These are phyloP conservation scores for Noctuana brunneofusca DNA, from an alignment of 2,888 invertebrate species.

Conservation along the genomic window DNA sequence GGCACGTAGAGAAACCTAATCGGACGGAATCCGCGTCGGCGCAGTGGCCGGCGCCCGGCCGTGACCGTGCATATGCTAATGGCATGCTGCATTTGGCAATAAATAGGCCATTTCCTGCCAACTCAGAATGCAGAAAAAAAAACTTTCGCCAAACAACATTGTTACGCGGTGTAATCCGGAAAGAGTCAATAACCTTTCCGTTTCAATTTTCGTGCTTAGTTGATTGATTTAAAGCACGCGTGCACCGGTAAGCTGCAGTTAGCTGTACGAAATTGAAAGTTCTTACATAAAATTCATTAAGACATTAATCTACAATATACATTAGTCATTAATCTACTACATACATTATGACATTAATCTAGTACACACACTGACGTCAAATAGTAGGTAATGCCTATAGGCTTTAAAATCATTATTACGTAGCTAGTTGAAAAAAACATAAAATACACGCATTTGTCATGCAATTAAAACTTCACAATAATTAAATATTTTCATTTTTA, in stretches of 20 bases:
- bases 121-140: conserved; percentile 58
- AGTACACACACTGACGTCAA: not conserved
- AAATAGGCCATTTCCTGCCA: conserved; percentile 67
- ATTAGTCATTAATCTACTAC: not conserved
- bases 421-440: too few relatives aligned
- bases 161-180: conserved; percentile 26
- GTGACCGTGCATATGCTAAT: conserved; percentile 66
- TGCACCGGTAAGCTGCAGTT: not conserved
- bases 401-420: too few relatives aligned
- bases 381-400: too few relatives aligned
- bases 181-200: conserved; percentile 26
- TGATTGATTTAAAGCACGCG: conserved; percentile 13
- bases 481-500: too few relatives aligned
- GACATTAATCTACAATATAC: not conserved
- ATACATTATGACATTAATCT: not conserved
- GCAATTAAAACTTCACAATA: too few relatives aligned
- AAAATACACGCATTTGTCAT: too few relatives aligned
- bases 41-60: conserved; percentile 44
- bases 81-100: conserved; percentile 55
- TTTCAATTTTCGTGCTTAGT: conserved; percentile 18
- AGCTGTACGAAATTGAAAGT: conserved; percentile 10
- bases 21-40: conserved; percentile 40
- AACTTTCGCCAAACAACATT: conserved; percentile 46
- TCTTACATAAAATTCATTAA: not conserved
- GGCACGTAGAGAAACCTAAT: conserved; percentile 64